Base-by-base conservation (phyloP, 2,113 vertebrate species). In the Tympanuchus pallidicinctus region DNA sequence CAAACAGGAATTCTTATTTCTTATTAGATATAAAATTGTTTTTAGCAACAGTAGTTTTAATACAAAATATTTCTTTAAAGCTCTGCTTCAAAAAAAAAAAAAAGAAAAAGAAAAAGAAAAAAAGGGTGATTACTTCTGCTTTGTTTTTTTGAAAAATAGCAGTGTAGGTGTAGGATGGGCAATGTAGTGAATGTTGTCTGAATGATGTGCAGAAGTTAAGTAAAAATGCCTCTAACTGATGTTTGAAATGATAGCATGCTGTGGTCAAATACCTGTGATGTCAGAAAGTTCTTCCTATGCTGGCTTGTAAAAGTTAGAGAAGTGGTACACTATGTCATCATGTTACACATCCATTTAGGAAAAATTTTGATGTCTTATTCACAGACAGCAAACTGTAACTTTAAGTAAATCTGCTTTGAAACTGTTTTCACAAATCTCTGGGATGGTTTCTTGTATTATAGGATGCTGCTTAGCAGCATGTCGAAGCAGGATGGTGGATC, bases 121-220 rank as follows among this genome's bases (percentile, higher is more conserved):
- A 38, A 38, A 38, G 38, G 38, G 38, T 61, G 14, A 48, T 71
- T 59, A 16, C 7, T 12, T 70, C 12, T 73, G 7, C 7, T 63
- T 87, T 72, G 4, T 43, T 61, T 57, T 57, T 25, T 48, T 79
- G 50, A 63, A 38, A 79, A 64, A 2, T 10, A 67, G 42, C 12
- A 48, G 34, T 0, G 1, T 72, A 17, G 2, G 0, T 82, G 54
- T 2, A 2, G 20, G 40, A 34, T 48, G 11, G 11, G 25, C 43
- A 28, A 8, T 25, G 1, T 32, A n/a, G 15, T 21, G 76, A 20
- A 54, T 75, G 10, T 13, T 87, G 4, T 82, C 34, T 75, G 89
- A 12, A 65, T 88, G 34, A 52, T 76, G 4, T 50, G 16, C 52
- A 52, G 48, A 84, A 82, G 21, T 21, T 81, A 13, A 59, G 59